These are phyloP conservation scores for Psittacula cyanocephala DNA, from an alignment of 2,113 vertebrate genomes.

Conservation along the genomic window DNA sequence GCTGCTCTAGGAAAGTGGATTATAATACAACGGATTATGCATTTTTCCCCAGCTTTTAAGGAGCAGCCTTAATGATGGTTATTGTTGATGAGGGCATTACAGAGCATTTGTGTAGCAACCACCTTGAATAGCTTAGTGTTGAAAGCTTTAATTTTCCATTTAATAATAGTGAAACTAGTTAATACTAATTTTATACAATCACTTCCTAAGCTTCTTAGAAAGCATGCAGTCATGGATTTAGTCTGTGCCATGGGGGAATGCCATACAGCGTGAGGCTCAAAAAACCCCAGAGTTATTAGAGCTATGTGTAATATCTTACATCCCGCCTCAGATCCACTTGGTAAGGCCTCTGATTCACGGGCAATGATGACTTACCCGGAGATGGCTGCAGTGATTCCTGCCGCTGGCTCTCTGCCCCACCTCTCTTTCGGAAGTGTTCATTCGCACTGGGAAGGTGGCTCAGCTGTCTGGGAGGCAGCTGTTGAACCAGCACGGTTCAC, in stretches of 20 bases:
- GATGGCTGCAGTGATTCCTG: conserved; percentile 44
- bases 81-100: conserved; percentile 52
- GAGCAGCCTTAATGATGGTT: conserved; percentile 25
- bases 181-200: conserved; percentile 70
- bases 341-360: conserved; percentile 22
- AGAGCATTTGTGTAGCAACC: conserved; percentile 22
- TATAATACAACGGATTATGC: conserved; percentile 52
- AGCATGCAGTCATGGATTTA: conserved; percentile 63
- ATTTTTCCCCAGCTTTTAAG: conserved; percentile 60
- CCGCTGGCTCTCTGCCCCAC: conserved; percentile 31
- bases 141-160: conserved; percentile 68
- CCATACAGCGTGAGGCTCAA: conserved; percentile 39
- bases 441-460: neutral
- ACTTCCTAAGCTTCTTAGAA: conserved; percentile 71
- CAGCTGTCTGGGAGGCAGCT: conserved; percentile 21
- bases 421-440: conserved; percentile 36
- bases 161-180: conserved; percentile 70
- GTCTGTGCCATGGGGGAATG: conserved; percentile 35
- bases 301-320: conserved; percentile 47
- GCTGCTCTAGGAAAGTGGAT: conserved; percentile 52
- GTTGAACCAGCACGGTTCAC: neutral
- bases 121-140: conserved; percentile 48
- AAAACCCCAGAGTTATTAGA: conserved; percentile 39
- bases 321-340: conserved; percentile 17
- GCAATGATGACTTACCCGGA: neutral